Base-by-base conservation (phyloP, 53 echinoderm and acorn worm genomes). In the Apostichopus leukothele region DNA sequence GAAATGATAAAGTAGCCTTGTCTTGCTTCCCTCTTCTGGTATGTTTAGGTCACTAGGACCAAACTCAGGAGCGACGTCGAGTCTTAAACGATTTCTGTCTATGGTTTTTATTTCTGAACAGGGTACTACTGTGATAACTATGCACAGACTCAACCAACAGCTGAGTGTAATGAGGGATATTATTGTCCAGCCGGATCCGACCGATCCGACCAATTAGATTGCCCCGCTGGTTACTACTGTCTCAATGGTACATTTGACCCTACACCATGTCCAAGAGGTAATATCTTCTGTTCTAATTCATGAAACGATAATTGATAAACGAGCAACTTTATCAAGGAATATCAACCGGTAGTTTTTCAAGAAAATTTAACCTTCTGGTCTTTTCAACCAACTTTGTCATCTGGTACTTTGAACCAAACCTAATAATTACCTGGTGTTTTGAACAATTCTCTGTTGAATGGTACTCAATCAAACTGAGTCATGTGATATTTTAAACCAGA, bases 231-330 rank as follows among this genome's bases (percentile, higher is more conserved):
- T 3, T 89, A 95, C 71, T 97, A 90, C 95, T 97, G 98, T 67
- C 80, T 89, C 89, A 97, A 97, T 83, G 98, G 94, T 9, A 97
- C 98, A 20, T 97, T 97, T 96, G 98, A 97, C 86, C 98, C 98
- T 12, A 88, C 91, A 13, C 93, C 95, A 51, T 97, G 98, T 75
- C 98, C 98, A 50, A 76, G 77, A 80, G 96, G 96, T 96, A 86
- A 50, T 89, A 19, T 23, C 63, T 51, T 53, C n/a, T 10, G 25
- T 25, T 25, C 25, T 25, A 25, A 25, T 25, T 25, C 25, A 25
- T n/a, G 25, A 25, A 25, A 25, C 25, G 25, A 25, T 25, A 25
- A 25, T 25, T 25, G 25, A 25, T 25, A 25, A 25, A 25, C 25
- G 25, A 25, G 25, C 25, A 25, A 25, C 25, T 25, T 25, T 25